Evolutionary conservation across 2,113 vertebrate genomes (phyloP).

Genomic region (Rhodinocichla rosea): DNA sequence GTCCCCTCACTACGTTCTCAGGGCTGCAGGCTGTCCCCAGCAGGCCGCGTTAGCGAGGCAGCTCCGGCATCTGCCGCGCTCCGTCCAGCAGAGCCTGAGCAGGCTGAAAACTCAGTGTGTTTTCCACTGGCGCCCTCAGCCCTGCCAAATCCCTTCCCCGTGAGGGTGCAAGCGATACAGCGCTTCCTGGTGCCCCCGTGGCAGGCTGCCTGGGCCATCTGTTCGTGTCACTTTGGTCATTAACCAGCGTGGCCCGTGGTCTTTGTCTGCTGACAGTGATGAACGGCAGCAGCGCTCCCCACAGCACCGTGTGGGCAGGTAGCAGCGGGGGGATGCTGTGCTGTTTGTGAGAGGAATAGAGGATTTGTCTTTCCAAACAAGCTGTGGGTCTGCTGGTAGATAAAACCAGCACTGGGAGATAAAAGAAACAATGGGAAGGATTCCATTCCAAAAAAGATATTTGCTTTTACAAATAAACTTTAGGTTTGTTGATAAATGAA

Average conservation of each 20-base stretch:
- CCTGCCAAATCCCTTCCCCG: not conserved
- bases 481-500: too few relatives aligned
- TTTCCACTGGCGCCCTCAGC: not conserved
- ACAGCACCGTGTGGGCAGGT: accelerated
- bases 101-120: not conserved
- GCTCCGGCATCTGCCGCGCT: not conserved
- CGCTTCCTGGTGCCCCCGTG: not conserved
- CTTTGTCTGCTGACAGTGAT: not conserved
- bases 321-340: accelerated
- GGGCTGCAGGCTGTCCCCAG: not conserved
- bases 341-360: not conserved
- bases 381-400: too few relatives aligned
- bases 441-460: too few relatives aligned
- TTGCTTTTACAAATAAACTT: too few relatives aligned
- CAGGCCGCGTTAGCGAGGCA: accelerated
- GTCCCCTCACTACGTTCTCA: not conserved
- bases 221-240: not conserved
- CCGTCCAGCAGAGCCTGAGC: accelerated
- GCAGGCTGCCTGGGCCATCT: not conserved
- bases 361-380: too few relatives aligned
- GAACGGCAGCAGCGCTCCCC: not conserved
- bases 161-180: not conserved
- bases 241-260: not conserved
- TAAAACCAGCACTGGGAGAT: too few relatives aligned
- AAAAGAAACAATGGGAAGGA: too few relatives aligned